A percentile compares a stretch with the other conserved stretches of the same genome.
Evolutionary conservation across 2,888 invertebrate genomes (phyloP).

Genomic region (Hypomecis punctinalis): DNA sequence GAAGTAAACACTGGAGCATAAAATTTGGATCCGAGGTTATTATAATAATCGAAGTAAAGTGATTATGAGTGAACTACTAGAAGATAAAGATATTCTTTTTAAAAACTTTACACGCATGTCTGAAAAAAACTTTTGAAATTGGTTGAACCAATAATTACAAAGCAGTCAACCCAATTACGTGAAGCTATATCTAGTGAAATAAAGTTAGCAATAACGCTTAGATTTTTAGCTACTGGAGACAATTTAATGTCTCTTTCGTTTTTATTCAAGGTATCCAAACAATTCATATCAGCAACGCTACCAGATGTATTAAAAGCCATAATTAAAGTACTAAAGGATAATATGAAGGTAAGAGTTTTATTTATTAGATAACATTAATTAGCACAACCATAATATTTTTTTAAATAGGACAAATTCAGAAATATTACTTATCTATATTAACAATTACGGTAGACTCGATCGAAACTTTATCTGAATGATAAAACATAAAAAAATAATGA

Average conservation of each 20-base stretch:
- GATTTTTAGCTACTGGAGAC: constrained; percentile 17
- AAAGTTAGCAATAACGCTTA: constrained; percentile 4
- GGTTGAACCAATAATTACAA: constrained; percentile 13
- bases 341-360: constrained; percentile 22
- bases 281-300: constrained; percentile 26
- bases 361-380: constrained; percentile 10
- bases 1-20: no score
- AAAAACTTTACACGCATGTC: constrained; percentile 1
- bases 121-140: constrained; percentile 8
- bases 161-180: constrained; percentile 5
- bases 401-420: constrained; percentile 19
- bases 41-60: constrained; percentile 24
- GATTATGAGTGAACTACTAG: constrained; percentile 23
- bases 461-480: no score
- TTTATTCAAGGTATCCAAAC: constrained; percentile 9
- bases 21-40: constrained; percentile 24
- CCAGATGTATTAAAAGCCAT: constrained; percentile 31
- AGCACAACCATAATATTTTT: constrained; percentile 8
- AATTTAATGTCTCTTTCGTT: constrained; percentile 9
- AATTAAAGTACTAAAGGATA: constrained; percentile 30
- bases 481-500: no score
- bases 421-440: constrained; percentile 7
- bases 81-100: constrained; percentile 15
- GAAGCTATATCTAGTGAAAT: constrained; percentile 3
- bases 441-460: no score